Evolutionary conservation across 2,113 vertebrate genomes (phyloP), one percentile per base, ranked within the genome.

Genomic region (Alligator sinensis): DNA sequence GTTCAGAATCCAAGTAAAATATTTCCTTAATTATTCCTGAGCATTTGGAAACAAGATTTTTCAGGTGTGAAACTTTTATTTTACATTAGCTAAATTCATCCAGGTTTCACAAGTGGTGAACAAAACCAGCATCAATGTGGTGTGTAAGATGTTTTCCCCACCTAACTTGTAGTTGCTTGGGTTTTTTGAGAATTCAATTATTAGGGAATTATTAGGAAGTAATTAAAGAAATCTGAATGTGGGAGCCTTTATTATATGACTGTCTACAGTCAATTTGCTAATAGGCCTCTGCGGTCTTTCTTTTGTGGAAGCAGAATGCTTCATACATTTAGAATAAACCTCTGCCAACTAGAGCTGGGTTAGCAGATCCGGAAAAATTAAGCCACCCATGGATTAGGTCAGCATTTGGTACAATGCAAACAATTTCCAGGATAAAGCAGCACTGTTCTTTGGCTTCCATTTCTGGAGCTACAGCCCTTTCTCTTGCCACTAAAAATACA

Each of bases 251-350:
- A 2, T 61, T 61, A 18, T 5, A 60, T 54, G 27, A 6, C 47
- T 64, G 63, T 64, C 5, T 64, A 25, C 11, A 64, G 21, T 14
- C 9, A 14, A 25, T 11, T 80, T 30, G 59, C 30, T 80, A n/a
- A n/a, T 0, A 3, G 58, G 60, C 16, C 54, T 22, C 21, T 77
- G 2, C 22, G 4, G 1, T 0, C 10, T 27, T 80, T 80, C 25
- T 54, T 57, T 5, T 3, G 15, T 63, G n/a, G 21, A 84, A 59
- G 64, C 19, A 19, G 24, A 74, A 79, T 2, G 3, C 22, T 59
- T 58, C 1, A 0, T 60, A 1, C 0, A 11, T 76, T 76, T 62
- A 17, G 22, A 76, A 10, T 11, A 38, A 24, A 76, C 1, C 0
- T n/a, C 27, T 64, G 14, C 25, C 63, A 64, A n/a, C 63, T 64